Evolutionary conservation across 35 echinoderm and acorn worm species (phyloP).

Genomic region (Chiridota heheva): DNA sequence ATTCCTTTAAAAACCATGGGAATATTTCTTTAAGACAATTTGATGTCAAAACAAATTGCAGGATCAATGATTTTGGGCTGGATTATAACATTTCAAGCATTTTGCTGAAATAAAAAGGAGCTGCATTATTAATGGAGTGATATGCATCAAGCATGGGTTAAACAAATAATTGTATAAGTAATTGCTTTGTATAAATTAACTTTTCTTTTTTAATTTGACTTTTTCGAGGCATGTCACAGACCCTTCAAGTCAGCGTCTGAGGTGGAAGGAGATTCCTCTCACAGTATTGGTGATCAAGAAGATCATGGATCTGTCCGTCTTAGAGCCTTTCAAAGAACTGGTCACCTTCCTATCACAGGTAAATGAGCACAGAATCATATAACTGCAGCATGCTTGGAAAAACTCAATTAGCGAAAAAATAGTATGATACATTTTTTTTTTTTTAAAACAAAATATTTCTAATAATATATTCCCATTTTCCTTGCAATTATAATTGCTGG

Average conservation of each 20-base stretch:
- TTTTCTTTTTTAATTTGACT: background rate
- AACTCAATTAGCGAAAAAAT: too few species aligned
- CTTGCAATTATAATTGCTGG: too few species aligned
- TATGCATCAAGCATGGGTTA: background rate
- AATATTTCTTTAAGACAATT: too few species aligned
- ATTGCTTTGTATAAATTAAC: background rate
- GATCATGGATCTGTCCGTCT: constrained; percentile 70
- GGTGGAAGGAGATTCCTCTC: constrained; percentile 78
- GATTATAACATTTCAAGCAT: too few species aligned
- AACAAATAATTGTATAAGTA: background rate
- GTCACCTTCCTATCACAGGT: constrained; percentile 80
- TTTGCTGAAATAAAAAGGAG: too few species aligned
- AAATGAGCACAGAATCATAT: background rate
- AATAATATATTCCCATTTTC: too few species aligned
- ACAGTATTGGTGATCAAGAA: constrained; percentile 97
- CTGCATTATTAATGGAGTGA: too few species aligned
- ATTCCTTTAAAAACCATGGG: too few species aligned
- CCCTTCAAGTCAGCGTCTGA: constrained; percentile 80
- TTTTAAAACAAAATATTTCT: background rate
- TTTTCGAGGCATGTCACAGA: constrained; percentile 94
- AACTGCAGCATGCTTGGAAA: too few species aligned
- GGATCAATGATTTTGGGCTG: too few species aligned
- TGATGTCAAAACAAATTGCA: too few species aligned
- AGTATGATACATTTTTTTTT: background rate
- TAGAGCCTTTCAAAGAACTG: constrained; percentile 87